Conservation (phyloP, 2,797 vertebrate species). For the Prionace glauca region DNA sequence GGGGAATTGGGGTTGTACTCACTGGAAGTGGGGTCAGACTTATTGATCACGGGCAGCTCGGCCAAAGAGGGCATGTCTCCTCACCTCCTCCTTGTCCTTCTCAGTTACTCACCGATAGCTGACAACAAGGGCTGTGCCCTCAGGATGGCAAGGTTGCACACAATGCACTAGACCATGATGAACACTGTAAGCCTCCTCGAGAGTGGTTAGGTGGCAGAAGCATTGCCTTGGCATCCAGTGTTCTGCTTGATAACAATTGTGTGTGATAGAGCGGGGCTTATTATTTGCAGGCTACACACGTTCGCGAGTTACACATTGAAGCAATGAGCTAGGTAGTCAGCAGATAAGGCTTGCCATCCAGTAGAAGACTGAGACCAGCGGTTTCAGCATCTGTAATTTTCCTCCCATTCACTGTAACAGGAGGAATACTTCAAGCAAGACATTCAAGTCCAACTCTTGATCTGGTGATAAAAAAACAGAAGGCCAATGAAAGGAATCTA, state of each 20-base stretch:
- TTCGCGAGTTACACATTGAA: no score
- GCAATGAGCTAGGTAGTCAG: no score
- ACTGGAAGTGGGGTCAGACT: background rate
- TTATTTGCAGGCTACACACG: no score
- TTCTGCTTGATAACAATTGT: no score
- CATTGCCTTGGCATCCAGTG: background rate
- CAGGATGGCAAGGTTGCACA: background rate
- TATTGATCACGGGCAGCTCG: background rate
- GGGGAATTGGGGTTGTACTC: background rate
- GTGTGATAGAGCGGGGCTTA: no score
- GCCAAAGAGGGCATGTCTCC: background rate
- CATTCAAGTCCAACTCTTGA: background rate
- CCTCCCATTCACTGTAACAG: background rate
- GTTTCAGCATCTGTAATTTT: background rate
- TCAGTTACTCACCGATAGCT: background rate
- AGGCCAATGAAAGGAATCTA: constrained; percentile 52
- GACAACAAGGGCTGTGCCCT: background rate
- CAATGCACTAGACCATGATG: background rate
- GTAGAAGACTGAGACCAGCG: constrained; percentile 49
- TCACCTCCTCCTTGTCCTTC: background rate
- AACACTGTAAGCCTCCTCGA: background rate
- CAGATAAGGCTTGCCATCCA: constrained; percentile 52
- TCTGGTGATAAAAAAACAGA: background rate
- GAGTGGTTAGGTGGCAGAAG: background rate
- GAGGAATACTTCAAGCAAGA: background rate